Base-by-base conservation (phyloP, 2,888 invertebrate species). In the Holacanthella duospinosa region DNA sequence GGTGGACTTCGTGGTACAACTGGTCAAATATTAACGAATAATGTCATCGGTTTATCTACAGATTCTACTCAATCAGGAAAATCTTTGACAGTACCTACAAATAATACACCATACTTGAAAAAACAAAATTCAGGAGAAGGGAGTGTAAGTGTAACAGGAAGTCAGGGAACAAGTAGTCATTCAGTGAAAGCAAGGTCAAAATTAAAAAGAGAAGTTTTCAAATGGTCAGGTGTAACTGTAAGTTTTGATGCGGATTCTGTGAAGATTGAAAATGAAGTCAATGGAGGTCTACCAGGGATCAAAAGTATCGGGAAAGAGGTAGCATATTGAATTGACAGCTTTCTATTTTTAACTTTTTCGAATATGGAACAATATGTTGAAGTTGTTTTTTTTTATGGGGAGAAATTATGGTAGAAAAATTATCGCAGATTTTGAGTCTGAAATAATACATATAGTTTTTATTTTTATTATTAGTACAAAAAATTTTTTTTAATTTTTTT, bases 261-360 rank as follows among this genome's bases (percentile, higher is more conserved):
- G 43, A 73, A 73, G 63, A 73, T 73, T 57, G 73, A 73, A 58
- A 73, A 73, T 64, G 72, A 71, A 67, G 71, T 70, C 6, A 73
- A 73, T 61, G 72, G 71, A 26, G 70, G 63, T 19, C 69, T 68
- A n/a, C 67, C 68, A 9, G 72, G 70, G 43, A 68, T 71, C 56
- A 72, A 71, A 61, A 63, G 65, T 44, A 66, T 73, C 64, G 73
- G 73, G 43, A 73, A 73, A 68, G 73, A 73, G 72, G 73, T 73
- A 21, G n/a, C n/a, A n/a, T n/a, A n/a, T n/a, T n/a, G n/a, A n/a
- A n/a, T n/a, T n/a, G n/a, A n/a, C n/a, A n/a, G n/a, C n/a, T n/a
- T n/a, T n/a, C n/a, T n/a, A n/a, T n/a, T n/a, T n/a, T n/a, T n/a
- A n/a, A n/a, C n/a, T n/a, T n/a, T n/a, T n/a, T n/a, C n/a, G n/a